Evolutionary conservation across 1,140 invertebrate genomes (phyloP).

Genomic region (Euura lappo): DNA sequence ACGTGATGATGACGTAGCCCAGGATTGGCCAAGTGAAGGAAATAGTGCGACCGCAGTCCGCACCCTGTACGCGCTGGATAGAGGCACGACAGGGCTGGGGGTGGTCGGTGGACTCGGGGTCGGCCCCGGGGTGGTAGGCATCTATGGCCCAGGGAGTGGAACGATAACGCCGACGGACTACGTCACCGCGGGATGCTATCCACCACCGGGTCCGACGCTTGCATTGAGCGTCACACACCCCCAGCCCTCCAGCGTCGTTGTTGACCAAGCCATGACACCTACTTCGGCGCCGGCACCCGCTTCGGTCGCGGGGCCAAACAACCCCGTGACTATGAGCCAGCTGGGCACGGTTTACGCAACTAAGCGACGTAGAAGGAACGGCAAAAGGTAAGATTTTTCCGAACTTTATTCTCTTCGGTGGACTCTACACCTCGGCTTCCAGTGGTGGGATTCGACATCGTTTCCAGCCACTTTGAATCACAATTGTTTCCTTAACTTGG

Average conservation of each 20-base stretch:
- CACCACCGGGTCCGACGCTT: constrained; percentile 43
- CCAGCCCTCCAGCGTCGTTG: constrained; percentile 49
- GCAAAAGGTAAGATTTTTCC: constrained; percentile 80
- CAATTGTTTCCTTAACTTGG: not conserved
- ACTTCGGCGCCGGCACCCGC: constrained; percentile 42
- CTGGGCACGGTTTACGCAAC: constrained; percentile 94
- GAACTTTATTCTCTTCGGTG: constrained; percentile 8
- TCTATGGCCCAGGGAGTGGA: constrained; percentile 47
- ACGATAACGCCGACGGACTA: constrained; percentile 53
- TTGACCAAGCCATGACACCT: constrained; percentile 49
- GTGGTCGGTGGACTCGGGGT: constrained; percentile 52
- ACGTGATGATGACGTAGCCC: constrained; percentile 46
- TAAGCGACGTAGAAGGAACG: constrained; percentile 88
- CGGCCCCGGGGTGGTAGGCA: constrained; percentile 45
- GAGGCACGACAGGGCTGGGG: constrained; percentile 57
- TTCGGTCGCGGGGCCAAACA: constrained; percentile 50
- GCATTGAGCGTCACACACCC: constrained; percentile 41
- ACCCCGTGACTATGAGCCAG: constrained; percentile 76
- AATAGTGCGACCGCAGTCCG: constrained; percentile 45
- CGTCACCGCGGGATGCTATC: constrained; percentile 55
- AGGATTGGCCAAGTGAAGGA: constrained; percentile 33
- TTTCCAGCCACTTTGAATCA: constrained; percentile 13
- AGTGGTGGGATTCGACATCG: constrained; percentile 17
- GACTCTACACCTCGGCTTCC: constrained; percentile 18
- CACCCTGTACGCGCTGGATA: constrained; percentile 61